Percentiles rank a stretch among this genome's conserved stretches.
phyloP scores from a whole-genome alignment of 2,888 invertebrate genomes.

The Cartodere bifasciata region DNA sequence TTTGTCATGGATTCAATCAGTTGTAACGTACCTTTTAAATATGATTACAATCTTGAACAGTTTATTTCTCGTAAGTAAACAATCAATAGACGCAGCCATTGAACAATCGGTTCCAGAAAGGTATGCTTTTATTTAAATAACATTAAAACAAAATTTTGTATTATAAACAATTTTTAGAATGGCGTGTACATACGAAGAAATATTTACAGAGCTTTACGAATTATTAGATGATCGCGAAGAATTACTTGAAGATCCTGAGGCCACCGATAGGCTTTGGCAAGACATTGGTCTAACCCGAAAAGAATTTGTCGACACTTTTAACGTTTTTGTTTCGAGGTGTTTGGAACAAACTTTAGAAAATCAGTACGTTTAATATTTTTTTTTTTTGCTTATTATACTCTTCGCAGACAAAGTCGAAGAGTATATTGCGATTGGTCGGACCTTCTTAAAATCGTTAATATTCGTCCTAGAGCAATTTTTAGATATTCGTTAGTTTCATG shows the following conservation, averaged over 20 bases:
- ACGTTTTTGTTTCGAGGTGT: constrained; percentile 25
- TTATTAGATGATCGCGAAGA: constrained; percentile 26
- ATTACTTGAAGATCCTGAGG: constrained; percentile 17
- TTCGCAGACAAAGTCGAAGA: no score
- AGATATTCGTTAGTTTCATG: no score
- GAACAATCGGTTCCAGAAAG: constrained; percentile 31
- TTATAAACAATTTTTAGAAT: constrained; percentile 41
- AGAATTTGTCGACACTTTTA: constrained; percentile 28
- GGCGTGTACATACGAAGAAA: constrained; percentile 62
- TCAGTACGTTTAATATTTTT: constrained; percentile 23
- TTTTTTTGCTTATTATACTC: no score
- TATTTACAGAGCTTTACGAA: constrained; percentile 58
- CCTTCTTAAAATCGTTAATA: no score
- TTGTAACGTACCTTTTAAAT: constrained; percentile 26
- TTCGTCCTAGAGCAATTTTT: no score
- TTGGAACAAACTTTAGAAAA: constrained; percentile 27
- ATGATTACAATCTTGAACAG: constrained; percentile 23
- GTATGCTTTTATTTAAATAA: constrained; percentile 13
- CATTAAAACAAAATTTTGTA: constrained; percentile 2
- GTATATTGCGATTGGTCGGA: no score
- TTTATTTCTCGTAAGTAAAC: constrained; percentile 25
- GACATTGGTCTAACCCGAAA: constrained; percentile 25
- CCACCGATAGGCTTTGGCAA: constrained; percentile 23
- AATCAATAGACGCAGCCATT: constrained; percentile 22
- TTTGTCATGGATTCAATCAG: constrained; percentile 29